Percentiles rank a stretch among this genome's conserved stretches.
These are phyloP conservation scores for Semotilus atromaculatus DNA, from an alignment of 2,797 vertebrate genomes.

Conservation along the genomic window DNA sequence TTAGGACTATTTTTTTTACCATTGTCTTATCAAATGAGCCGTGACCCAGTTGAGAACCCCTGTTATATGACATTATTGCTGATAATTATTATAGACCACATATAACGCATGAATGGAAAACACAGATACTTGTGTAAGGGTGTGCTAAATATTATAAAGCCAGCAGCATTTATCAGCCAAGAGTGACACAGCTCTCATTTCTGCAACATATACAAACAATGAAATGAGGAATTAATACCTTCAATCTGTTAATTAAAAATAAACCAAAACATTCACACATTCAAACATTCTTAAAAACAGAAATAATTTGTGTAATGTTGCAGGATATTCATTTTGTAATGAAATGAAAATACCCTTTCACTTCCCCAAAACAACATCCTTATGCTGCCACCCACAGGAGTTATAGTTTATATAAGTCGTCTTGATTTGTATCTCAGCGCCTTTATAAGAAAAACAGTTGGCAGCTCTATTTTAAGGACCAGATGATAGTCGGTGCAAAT, in stretches of 20 bases:
- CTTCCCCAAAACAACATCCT: constrained; percentile 13
- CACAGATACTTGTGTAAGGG: background rate
- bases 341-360: background rate
- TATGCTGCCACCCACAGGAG: constrained; percentile 1
- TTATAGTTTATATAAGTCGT: background rate
- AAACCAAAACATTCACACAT: background rate
- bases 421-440: constrained; percentile 17
- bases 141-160: constrained; percentile 18
- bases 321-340: background rate
- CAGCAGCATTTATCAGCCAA: constrained; percentile 14
- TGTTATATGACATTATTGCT: constrained; percentile 17
- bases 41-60: background rate
- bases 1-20: background rate
- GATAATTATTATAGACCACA: background rate
- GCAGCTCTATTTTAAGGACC: constrained; percentile 49
- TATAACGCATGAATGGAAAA: background rate
- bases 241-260: background rate
- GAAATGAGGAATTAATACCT: background rate
- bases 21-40: background rate
- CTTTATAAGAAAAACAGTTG: constrained; percentile 20
- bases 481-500: constrained; percentile 50
- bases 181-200: background rate
- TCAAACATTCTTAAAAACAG: background rate
- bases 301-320: background rate
- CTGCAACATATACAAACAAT: constrained; percentile 20